Evolutionary conservation across 2,113 vertebrate genomes (phyloP).

Genomic region (Pandion haliaetus): DNA sequence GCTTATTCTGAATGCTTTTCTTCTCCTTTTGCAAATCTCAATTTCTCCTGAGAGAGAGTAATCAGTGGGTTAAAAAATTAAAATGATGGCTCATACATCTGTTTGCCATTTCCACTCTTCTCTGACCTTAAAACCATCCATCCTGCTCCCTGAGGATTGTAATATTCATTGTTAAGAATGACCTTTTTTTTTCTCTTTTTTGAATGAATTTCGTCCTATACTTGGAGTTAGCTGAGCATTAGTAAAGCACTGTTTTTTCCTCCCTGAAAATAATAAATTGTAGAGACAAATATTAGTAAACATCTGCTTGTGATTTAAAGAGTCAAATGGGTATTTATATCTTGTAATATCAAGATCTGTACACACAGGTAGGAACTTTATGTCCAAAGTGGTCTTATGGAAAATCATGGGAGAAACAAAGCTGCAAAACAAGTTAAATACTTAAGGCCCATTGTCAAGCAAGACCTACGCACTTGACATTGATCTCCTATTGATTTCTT

Average conservation of each 20-base stretch:
- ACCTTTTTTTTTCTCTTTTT: neutral
- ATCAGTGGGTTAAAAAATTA: neutral
- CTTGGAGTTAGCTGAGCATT: neutral
- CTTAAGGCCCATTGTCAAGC: neutral
- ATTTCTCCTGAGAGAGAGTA: neutral
- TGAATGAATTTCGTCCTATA: neutral
- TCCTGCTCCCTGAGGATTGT: neutral
- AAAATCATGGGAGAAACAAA: neutral
- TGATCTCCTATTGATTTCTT: neutral
- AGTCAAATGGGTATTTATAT: neutral
- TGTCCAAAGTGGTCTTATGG: neutral
- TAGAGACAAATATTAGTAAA: neutral
- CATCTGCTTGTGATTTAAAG: neutral
- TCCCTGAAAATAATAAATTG: neutral
- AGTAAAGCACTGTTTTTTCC: rapidly evolving
- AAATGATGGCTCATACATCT: neutral
- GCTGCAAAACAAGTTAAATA: neutral
- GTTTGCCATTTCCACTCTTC: neutral
- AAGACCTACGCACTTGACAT: neutral
- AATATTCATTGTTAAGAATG: neutral
- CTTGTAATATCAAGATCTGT: neutral
- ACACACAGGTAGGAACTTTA: neutral
- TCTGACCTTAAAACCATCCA: neutral
- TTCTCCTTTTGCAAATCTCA: neutral
- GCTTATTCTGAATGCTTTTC: neutral